A percentile compares a stretch with the other conserved stretches of the same genome.
Conservation (phyloP, 2,888 invertebrate genomes). For the Octonoba sinensis region DNA sequence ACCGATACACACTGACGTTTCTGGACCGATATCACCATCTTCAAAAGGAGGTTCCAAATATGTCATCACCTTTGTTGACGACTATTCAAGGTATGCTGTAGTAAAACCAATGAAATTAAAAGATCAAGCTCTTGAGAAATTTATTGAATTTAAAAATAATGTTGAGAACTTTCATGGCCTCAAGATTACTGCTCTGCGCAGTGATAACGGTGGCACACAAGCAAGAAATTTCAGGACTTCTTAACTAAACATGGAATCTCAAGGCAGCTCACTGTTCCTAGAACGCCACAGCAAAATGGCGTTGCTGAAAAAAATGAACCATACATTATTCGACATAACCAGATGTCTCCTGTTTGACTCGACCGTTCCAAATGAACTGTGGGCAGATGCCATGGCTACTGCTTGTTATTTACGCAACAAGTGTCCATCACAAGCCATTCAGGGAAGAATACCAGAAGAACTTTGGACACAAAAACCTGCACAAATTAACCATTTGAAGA, state of each 20-base stretch:
- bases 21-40: constrained; percentile 9
- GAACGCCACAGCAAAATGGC: constrained; percentile 17
- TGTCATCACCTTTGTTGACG: constrained; percentile 8
- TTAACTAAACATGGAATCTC: constrained; percentile 5
- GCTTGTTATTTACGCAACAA: constrained; percentile 1
- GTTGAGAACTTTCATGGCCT: constrained; percentile 8
- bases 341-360: constrained; percentile 12
- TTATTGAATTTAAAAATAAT: constrained; percentile 8
- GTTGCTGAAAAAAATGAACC: not conserved
- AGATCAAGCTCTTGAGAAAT: not conserved
- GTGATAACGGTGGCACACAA: constrained; percentile 1
- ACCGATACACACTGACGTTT: not conserved
- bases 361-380: constrained; percentile 4
- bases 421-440: too few species aligned
- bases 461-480: constrained; percentile 3
- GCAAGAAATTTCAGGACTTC: constrained; percentile 3
- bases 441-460: constrained; percentile 5
- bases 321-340: constrained; percentile 13
- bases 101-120: constrained; percentile 7
- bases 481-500: not conserved
- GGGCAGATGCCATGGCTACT: constrained; percentile 6
- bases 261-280: not conserved
- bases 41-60: constrained; percentile 7
- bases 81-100: constrained; percentile 9
- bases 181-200: constrained; percentile 2